These are phyloP conservation scores for Amphiprion ocellaris DNA, from an alignment of 2,113 vertebrate genomes.

Conservation along the genomic window DNA sequence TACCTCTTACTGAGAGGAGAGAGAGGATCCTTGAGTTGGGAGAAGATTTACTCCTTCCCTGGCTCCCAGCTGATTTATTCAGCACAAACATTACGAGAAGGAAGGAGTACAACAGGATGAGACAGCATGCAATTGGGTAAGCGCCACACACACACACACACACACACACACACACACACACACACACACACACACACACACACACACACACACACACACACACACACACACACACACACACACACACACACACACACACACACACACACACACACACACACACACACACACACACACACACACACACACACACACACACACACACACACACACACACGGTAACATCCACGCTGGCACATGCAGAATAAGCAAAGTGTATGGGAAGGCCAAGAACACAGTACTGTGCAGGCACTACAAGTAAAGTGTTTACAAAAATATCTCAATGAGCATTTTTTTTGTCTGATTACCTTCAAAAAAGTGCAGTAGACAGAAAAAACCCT, in stretches of 20 bases:
- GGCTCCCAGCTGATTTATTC: conserved; percentile 38
- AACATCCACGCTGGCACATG: not conserved
- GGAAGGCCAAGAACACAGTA: not conserved
- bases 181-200: not conserved
- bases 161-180: not conserved
- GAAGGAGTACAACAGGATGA: conserved; percentile 41
- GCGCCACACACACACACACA: not conserved
- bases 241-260: too few relatives aligned
- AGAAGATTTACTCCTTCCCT: conserved; percentile 37
- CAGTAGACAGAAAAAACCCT: not conserved
- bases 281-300: not conserved
- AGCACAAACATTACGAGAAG: conserved; percentile 42
- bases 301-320: too few relatives aligned
- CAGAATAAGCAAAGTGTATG: conserved; percentile 5
- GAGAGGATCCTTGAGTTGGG: conserved; percentile 20
- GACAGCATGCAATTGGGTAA: conserved; percentile 25
- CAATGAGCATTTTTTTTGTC: not conserved
- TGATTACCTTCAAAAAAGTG: not conserved
- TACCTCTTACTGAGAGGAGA: conserved; percentile 1
- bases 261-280: not conserved
- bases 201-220: not conserved
- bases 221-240: not conserved
- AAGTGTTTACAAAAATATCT: not conserved
- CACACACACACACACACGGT: not conserved
- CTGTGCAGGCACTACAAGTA: not conserved